Evolutionary conservation across 2,797 vertebrate species (phyloP), one percentile per base, ranked within the genome.

Genomic region (Acanthurus lineatus): DNA sequence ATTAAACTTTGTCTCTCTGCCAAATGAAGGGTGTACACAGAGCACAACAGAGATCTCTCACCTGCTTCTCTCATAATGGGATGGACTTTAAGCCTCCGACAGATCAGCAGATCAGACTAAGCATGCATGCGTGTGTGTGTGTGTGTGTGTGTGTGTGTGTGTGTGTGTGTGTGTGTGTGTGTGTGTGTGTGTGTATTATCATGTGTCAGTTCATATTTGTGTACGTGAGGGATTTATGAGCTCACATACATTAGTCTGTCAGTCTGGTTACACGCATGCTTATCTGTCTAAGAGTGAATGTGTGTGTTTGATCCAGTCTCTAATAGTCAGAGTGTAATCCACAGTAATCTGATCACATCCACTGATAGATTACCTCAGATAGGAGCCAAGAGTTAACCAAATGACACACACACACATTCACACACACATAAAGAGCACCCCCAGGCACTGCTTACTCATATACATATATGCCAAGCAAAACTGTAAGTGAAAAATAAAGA

Each of bases 271-370:
- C 69, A 81, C 20, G 12, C 57, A 62, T 15, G 4, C n/a, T 67
- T 64, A 35, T 77, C 44, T 16, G 67, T 35, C 45, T 60, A 47
- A 9, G 5, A 40, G 52, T 54, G 52, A 6, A 3, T 69, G 48
- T 44, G 58, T 54, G 68, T 3, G 20, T 19, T 76, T 69, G 64
- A 54, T 69, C 52, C 38, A 80, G 71, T 74, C 64, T 86, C 40
- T 74, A 77, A 87, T 56, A 87, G 88, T 75, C 68, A 60, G n/a
- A 53, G 81, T 71, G 85, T 88, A 93, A 93, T 91, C 88, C 85
- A 80, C 53, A 45, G 78, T 91, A 91, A 94, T 93, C 90, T 90
- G 89, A 91, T 89, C 73, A 89, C 88, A 92, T 82, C 79, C 83
- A 75, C 67, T 53, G 85, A 90, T 84, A 90, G 90, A 92, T 91